Evolutionary conservation across 1,140 invertebrate genomes (phyloP).

Genomic region (Drosophila sp.): DNA sequence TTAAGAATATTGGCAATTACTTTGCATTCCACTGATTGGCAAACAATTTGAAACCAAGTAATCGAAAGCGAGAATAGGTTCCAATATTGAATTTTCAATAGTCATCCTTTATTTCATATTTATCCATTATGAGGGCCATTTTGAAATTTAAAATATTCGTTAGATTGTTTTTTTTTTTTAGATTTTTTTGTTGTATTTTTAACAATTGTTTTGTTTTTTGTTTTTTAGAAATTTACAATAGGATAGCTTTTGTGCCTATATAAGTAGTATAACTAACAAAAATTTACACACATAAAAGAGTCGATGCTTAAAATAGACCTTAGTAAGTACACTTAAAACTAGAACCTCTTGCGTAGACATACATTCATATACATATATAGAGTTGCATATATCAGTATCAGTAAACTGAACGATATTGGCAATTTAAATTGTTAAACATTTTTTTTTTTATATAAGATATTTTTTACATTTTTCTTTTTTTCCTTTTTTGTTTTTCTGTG

Average conservation of each 20-base stretch:
- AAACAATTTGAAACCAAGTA: no score
- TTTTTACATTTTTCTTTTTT: slow-evolving; percentile 25
- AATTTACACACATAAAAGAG: slow-evolving; percentile 67
- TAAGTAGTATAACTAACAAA: slow-evolving; percentile 54
- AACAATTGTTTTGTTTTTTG: slow-evolving; percentile 57
- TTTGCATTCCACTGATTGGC: no score
- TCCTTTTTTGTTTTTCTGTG: slow-evolving; percentile 28
- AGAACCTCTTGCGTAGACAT: slow-evolving; percentile 72
- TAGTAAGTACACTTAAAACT: slow-evolving; percentile 60
- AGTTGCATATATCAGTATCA: slow-evolving; percentile 29
- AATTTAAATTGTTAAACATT: slow-evolving; percentile 22
- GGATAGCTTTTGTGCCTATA: slow-evolving; percentile 57
- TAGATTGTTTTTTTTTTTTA: slow-evolving; percentile 48
- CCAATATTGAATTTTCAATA: no score
- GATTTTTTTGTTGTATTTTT: slow-evolving; percentile 59
- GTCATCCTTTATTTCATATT: no score
- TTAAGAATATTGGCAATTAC: no score
- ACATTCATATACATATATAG: slow-evolving; percentile 53
- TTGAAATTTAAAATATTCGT: not conserved
- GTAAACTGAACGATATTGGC: slow-evolving; percentile 28
- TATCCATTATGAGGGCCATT: not conserved
- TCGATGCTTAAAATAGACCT: slow-evolving; percentile 67
- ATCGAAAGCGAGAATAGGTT: no score
- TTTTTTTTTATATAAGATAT: slow-evolving; percentile 33
- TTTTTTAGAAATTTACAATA: slow-evolving; percentile 60